Evolutionary conservation across 2,797 vertebrate species (phyloP).

Genomic region (Cyprinella venusta): DNA sequence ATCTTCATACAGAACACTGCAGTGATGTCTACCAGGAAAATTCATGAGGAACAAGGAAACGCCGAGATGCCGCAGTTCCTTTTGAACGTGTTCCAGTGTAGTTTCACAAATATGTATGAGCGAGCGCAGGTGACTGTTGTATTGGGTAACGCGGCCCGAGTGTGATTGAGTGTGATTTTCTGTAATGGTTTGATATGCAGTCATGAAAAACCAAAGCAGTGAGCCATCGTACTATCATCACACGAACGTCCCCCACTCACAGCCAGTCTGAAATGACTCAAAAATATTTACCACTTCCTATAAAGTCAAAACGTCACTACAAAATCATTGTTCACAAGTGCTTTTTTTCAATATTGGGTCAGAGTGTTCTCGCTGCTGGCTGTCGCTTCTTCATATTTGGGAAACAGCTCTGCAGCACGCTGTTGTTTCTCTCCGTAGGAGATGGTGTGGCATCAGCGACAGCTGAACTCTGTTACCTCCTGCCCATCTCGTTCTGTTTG

Average conservation of each 20-base stretch:
- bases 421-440: conserved; percentile 86
- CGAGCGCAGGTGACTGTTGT: conserved; percentile 39
- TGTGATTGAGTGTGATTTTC: conserved; percentile 57
- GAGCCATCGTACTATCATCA: conserved; percentile 34
- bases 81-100: conserved; percentile 37
- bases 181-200: conserved; percentile 38
- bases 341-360: conserved; percentile 65
- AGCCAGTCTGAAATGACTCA: conserved; percentile 50
- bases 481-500: conserved; percentile 93
- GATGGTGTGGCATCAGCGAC: conserved; percentile 65
- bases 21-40: conserved; percentile 8
- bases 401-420: conserved; percentile 77
- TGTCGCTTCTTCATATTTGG: conserved; percentile 77
- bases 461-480: conserved; percentile 86
- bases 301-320: conserved; percentile 58
- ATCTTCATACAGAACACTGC: conserved; percentile 37
- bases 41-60: conserved; percentile 26
- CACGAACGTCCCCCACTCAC: conserved; percentile 15
- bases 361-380: conserved; percentile 76
- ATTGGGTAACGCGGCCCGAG: conserved; percentile 68
- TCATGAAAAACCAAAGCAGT: conserved; percentile 47
- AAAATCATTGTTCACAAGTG: conserved; percentile 70
- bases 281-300: conserved; percentile 60
- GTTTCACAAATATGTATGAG: conserved; percentile 63
- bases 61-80: conserved; percentile 23